These are phyloP conservation scores for Ommatoiulus sabulosus DNA, from an alignment of 2,888 invertebrate genomes.

Conservation along the genomic window DNA sequence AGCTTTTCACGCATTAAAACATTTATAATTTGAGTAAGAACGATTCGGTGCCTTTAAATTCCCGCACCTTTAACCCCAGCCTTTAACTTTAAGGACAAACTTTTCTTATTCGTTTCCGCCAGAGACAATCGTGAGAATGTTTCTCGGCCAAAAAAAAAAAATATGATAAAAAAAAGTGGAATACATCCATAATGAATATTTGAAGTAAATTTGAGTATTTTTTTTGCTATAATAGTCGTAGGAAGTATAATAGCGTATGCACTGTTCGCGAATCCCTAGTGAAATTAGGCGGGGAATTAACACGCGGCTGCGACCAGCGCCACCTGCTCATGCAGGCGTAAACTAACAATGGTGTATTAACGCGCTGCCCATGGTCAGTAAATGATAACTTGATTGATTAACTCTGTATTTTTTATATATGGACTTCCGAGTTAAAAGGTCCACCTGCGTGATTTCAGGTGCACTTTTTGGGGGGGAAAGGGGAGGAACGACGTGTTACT, in stretches of 20 bases:
- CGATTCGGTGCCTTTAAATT: constrained; percentile 24
- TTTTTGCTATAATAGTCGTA: background rate
- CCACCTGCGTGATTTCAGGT: background rate
- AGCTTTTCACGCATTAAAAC: constrained; percentile 34
- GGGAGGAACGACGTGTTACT: background rate
- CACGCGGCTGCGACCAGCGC: background rate
- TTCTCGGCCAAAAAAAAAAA: no score
- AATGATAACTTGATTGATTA: background rate
- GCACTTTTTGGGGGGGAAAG: background rate
- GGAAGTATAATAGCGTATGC: background rate
- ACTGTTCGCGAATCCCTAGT: background rate
- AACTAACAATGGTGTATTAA: background rate
- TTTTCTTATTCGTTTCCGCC: constrained; percentile 34
- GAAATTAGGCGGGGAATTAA: background rate
- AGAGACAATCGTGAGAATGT: constrained; percentile 34
- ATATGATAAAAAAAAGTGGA: background rate
- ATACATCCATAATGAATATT: constrained; percentile 25
- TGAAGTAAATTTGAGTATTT: background rate
- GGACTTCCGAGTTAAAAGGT: background rate
- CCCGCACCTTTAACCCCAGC: constrained; percentile 34
- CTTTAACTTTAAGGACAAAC: constrained; percentile 27
- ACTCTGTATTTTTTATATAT: background rate
- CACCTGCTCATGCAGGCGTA: background rate
- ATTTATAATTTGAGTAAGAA: constrained; percentile 27
- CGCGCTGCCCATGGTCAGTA: background rate